Evolutionary conservation across 37 sponge, comb jelly and placozoan species (phyloP), one percentile per base, ranked within the genome.

Genomic region (Tethya wilhelma): DNA sequence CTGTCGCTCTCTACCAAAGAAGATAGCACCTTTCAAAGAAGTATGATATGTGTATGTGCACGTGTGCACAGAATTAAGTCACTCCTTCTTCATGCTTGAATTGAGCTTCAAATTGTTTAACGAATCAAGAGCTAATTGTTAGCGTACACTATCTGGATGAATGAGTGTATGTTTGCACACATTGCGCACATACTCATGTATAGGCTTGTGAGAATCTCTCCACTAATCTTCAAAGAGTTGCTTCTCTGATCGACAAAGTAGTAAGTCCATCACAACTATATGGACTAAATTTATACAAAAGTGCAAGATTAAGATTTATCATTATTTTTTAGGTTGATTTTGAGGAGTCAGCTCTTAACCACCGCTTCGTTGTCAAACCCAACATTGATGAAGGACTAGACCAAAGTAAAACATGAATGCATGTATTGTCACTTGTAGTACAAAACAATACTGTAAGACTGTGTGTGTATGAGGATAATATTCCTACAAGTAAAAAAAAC

Each of bases 311-410:
- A 7, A 60, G 22, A 25, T 25, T 12, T 23, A 60, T 38, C 2
- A 4, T 64, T 29, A 6, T 69, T 69, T 26, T 82, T 2, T 59
- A 94, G 93, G 75, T 97, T 58, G 97, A 98, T 59, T 91, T 98
- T 85, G 95, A 94, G 31, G 97, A 98, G 49, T 94, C 93, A 1
- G 25, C 66, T 14, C 11, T 55, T n/a, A 85, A 96, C 55, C 83
- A 83, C 46, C 46, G 93, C 53, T 98, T 96, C 93, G 86, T 83
- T 65, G 97, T 98, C 9, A 96, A 94, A 56, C 82, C 80, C 31
- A 90, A 93, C 33, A 80, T 96, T 30, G 95, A 98, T 58, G 53
- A 70, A 17, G 87, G 89, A 2, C 80, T 98, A 4, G 99, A 98
- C 83, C 79, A 91, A 74, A 90, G 96, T 95, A 67, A 88, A 89